phyloP scores from a whole-genome alignment of 37 sponge, comb jelly and placozoan species.

The Oopsacas minuta region DNA sequence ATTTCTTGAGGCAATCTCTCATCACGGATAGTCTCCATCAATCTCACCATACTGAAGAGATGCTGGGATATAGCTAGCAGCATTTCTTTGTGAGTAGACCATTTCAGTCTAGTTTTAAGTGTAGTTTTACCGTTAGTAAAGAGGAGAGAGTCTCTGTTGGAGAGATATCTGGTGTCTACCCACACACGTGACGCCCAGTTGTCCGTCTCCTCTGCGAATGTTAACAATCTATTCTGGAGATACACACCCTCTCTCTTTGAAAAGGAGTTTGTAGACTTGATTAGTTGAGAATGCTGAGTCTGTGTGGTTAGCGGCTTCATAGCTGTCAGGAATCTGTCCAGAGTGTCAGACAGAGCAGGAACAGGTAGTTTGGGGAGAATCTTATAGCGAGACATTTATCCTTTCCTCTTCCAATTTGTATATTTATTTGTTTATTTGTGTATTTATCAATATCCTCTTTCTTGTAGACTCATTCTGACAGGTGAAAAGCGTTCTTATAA shows the following conservation, averaged over 20 bases:
- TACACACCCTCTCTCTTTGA: not conserved
- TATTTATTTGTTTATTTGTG: too few relatives aligned
- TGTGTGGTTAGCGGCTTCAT: not conserved
- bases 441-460: too few relatives aligned
- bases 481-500: too few relatives aligned
- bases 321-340: not conserved
- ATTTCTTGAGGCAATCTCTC: slow-evolving; percentile 45
- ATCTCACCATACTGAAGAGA: not conserved
- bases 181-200: not conserved
- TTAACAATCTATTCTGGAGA: not conserved
- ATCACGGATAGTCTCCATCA: slow-evolving; percentile 2
- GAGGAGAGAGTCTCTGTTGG: not conserved
- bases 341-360: not conserved
- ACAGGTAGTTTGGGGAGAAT: not conserved
- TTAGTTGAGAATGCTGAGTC: not conserved
- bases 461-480: too few relatives aligned
- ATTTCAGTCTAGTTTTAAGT: not conserved
- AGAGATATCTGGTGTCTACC: not conserved
- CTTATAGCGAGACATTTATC: too few relatives aligned
- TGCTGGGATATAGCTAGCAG: not conserved
- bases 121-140: not conserved
- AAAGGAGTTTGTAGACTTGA: not conserved
- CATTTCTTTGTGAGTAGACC: not conserved
- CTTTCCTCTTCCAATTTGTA: too few relatives aligned
- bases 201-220: not conserved